Evolutionary conservation across 2,113 vertebrate genomes (phyloP).

Genomic region (Camelus dromedarius): DNA sequence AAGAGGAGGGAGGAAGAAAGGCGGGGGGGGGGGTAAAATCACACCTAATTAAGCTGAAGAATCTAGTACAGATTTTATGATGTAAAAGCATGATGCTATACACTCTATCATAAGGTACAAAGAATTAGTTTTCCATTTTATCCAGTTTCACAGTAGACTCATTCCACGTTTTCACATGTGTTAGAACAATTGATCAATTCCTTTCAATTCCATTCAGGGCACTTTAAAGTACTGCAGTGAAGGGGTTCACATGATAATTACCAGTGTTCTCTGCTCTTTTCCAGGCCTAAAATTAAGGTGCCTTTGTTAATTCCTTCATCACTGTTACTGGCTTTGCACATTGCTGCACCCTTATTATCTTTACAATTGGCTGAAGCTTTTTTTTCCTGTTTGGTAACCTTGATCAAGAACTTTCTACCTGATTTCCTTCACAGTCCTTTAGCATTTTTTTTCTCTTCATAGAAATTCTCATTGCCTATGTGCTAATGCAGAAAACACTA

Average conservation of each 20-base stretch:
- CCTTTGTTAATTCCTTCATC: not conserved
- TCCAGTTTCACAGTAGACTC: not conserved
- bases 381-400: not conserved
- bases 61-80: not conserved
- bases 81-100: not conserved
- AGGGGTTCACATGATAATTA: not conserved
- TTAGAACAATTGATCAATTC: not conserved
- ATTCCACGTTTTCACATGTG: not conserved
- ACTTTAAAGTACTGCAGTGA: not conserved
- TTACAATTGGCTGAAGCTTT: not conserved
- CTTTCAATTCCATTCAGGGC: not conserved
- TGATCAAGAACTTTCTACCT: not conserved
- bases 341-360: not conserved
- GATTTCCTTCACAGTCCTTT: not conserved
- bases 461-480: not conserved
- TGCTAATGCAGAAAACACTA: not conserved
- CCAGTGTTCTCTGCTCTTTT: not conserved
- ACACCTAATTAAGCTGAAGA: not conserved
- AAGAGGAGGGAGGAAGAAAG: not conserved
- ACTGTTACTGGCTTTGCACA: not conserved
- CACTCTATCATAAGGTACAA: not conserved
- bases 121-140: not conserved
- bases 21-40: not conserved
- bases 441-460: not conserved
- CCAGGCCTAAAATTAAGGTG: not conserved